A percentile compares a stretch with the other conserved stretches of the same genome.
Evolutionary conservation across 2,113 vertebrate species (phyloP).

Genomic region (Tamias sibiricus): DNA sequence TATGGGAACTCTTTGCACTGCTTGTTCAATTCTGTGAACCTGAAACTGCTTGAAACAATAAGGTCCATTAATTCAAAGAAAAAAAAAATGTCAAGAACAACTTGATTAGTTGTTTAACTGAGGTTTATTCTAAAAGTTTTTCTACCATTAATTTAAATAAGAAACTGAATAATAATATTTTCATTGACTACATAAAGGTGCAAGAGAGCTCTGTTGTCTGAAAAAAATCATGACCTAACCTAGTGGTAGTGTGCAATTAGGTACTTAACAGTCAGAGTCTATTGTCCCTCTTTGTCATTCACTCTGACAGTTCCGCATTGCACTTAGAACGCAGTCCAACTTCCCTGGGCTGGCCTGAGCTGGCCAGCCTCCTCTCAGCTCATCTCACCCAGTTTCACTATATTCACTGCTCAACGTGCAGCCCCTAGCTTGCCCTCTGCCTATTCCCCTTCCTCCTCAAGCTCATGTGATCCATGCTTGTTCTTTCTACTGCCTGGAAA

Average conservation of each 20-base stretch:
- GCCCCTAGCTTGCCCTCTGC: too few relatives aligned
- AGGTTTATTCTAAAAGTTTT: background rate
- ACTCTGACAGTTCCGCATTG: background rate
- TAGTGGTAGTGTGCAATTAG: background rate
- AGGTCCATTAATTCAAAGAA: background rate
- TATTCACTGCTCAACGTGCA: rapidly evolving
- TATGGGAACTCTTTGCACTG: rapidly evolving
- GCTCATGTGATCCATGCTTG: rapidly evolving
- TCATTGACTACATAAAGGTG: background rate
- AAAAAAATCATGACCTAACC: background rate
- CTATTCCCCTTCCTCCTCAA: background rate
- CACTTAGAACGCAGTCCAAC: background rate
- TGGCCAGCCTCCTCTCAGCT: too few relatives aligned
- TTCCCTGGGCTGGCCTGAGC: rapidly evolving
- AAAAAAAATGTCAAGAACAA: background rate
- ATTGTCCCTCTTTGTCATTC: background rate
- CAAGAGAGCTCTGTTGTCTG: background rate
- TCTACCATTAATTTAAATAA: background rate
- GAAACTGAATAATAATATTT: background rate
- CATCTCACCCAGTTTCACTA: rapidly evolving
- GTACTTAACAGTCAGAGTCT: background rate
- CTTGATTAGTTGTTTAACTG: background rate
- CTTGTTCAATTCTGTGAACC: background rate
- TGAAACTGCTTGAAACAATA: background rate
- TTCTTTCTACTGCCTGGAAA: background rate